These are phyloP conservation scores for Catostylus mosaicus DNA, from an alignment of 30 jellyfish, hydroid and myxozoan species.

Conservation along the genomic window DNA sequence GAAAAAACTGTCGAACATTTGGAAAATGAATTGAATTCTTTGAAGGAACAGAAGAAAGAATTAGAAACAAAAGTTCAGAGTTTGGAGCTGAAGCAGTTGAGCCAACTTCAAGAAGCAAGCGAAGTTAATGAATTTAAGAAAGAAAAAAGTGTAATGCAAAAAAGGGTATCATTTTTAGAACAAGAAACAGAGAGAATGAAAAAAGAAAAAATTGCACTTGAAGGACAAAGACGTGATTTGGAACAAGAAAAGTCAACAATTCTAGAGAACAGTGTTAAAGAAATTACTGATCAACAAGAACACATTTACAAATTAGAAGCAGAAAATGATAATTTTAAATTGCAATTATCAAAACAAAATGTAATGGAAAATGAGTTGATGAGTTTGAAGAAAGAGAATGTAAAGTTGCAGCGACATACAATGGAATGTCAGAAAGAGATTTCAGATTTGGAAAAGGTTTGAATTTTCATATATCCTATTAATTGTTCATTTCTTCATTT, in stretches of 20 bases:
- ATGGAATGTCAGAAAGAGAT: conserved; percentile 64
- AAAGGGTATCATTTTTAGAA: conserved; percentile 34
- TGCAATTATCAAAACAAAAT: conserved; percentile 38
- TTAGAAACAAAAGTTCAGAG: conserved; percentile 88
- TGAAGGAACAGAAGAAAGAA: conserved; percentile 94
- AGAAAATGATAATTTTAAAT: conserved; percentile 62
- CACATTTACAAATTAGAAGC: conserved; percentile 58
- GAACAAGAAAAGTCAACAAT: conserved; percentile 83
- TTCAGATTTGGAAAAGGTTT: conserved; percentile 70
- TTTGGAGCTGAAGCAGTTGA: conserved; percentile 80
- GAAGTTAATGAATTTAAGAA: conserved; percentile 68
- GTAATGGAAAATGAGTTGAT: conserved; percentile 63
- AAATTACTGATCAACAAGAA: conserved; percentile 91
- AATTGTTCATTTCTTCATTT: background rate
- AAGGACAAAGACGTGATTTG: conserved; percentile 50
- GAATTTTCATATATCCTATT: background rate
- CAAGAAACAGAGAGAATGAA: conserved; percentile 44
- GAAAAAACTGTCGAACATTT: conserved; percentile 76
- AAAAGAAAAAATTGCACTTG: conserved; percentile 46
- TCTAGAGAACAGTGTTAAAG: conserved; percentile 94
- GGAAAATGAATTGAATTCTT: conserved; percentile 71
- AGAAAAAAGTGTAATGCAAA: conserved; percentile 60
- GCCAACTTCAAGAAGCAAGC: conserved; percentile 87
- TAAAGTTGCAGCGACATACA: conserved; percentile 61
- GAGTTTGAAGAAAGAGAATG: conserved; percentile 52